Percentiles rank a stretch among this genome's conserved stretches.
Conservation (phyloP, 2,797 vertebrate genomes). For the Takifugu ocellatus region DNA sequence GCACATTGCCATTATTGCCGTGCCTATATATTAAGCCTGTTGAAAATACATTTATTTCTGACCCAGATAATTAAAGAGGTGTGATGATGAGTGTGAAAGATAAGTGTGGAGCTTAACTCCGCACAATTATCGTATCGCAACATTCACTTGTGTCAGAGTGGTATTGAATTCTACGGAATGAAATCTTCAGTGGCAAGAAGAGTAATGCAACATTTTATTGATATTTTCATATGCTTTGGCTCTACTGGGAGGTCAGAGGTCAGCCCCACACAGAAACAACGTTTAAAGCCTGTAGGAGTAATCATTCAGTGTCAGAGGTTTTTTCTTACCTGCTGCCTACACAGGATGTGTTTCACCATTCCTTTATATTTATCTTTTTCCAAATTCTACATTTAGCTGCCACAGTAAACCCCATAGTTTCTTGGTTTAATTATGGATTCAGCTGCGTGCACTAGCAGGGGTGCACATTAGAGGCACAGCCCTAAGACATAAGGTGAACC, state of each 20-base stretch:
- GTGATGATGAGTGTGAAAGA: slow-evolving; percentile 26
- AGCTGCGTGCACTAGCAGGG: slow-evolving; percentile 9
- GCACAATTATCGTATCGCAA: slow-evolving; percentile 16
- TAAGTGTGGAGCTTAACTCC: slow-evolving; percentile 17
- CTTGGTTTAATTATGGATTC: slow-evolving; percentile 20
- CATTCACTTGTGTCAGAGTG: slow-evolving; percentile 24
- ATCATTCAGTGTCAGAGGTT: slow-evolving; percentile 7
- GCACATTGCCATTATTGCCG: slow-evolving; percentile 27
- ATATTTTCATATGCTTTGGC: slow-evolving; percentile 15
- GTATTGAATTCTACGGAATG: slow-evolving; percentile 3
- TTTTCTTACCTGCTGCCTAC: slow-evolving; percentile 7
- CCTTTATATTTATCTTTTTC: slow-evolving; percentile 27
- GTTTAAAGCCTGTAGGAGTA: slow-evolving; percentile 11
- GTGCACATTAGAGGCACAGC: slow-evolving; percentile 23
- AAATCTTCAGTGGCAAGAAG: slow-evolving; percentile 14
- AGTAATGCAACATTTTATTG: slow-evolving; percentile 23
- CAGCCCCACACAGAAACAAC: slow-evolving; percentile 8
- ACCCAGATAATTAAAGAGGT: slow-evolving; percentile 40
- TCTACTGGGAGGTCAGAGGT: slow-evolving; percentile 43
- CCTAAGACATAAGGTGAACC: slow-evolving; percentile 32
- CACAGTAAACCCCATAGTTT: slow-evolving; percentile 12
- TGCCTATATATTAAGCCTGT: slow-evolving; percentile 27
- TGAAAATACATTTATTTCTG: slow-evolving; percentile 32
- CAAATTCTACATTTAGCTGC: slow-evolving; percentile 39
- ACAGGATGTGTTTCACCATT: slow-evolving; percentile 2